A percentile compares a stretch with the other conserved stretches of the same genome.
Conservation (phyloP, 2,888 invertebrate species). For the Melanostoma mellinum region DNA sequence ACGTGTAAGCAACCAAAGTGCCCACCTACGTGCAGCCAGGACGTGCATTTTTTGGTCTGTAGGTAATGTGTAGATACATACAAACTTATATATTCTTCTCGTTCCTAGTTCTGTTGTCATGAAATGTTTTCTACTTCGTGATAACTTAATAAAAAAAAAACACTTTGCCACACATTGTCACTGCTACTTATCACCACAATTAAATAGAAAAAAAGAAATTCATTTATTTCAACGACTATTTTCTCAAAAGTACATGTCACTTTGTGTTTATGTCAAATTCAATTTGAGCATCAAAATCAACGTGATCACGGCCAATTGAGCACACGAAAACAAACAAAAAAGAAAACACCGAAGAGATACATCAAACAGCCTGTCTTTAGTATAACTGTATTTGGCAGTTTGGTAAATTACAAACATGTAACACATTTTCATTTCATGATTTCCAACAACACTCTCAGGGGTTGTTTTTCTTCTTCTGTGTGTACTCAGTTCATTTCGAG, state of each 20-base stretch:
- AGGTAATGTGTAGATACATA: too few relatives aligned
- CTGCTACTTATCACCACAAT: constrained; percentile 8
- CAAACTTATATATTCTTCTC: too few relatives aligned
- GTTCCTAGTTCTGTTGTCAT: too few relatives aligned
- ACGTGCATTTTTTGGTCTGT: too few relatives aligned
- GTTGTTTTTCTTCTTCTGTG: too few relatives aligned
- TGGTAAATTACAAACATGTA: neutral
- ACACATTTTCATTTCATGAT: too few relatives aligned
- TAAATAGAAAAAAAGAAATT: constrained; percentile 14
- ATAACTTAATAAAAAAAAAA: too few relatives aligned
- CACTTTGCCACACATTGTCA: neutral
- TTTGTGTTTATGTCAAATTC: constrained; percentile 24
- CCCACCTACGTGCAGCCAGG: too few relatives aligned
- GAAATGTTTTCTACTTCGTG: too few relatives aligned
- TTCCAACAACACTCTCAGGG: too few relatives aligned
- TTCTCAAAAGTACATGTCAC: constrained; percentile 3
- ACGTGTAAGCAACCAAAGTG: too few relatives aligned
- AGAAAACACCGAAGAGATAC: neutral
- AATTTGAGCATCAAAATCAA: constrained; percentile 26
- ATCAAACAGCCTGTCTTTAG: neutral
- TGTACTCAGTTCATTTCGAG: neutral
- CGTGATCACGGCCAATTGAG: constrained; percentile 36
- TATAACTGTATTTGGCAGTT: constrained; percentile 7
- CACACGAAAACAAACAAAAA: constrained; percentile 5
- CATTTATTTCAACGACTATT: neutral